Conservation (phyloP, 1,140 invertebrate genomes). For the Mylabris phalerata region DNA sequence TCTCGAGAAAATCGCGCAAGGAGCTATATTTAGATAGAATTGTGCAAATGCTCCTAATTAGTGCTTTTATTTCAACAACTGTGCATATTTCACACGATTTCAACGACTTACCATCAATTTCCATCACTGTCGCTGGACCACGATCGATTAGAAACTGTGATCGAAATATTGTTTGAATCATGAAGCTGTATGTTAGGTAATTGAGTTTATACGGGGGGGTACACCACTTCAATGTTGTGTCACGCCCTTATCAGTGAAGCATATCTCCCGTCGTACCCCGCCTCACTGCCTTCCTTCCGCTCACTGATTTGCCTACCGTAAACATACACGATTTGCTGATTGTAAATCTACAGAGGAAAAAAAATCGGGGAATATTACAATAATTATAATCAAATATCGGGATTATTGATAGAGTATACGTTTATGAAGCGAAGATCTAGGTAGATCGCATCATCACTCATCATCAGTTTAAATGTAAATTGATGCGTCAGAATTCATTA, state of each 20-base stretch:
- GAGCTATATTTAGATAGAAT: too few species aligned
- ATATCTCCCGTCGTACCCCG: conserved; percentile 15
- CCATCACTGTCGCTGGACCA: neutral
- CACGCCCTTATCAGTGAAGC: conserved; percentile 23
- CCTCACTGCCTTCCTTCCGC: conserved; percentile 25
- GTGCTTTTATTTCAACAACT: too few species aligned
- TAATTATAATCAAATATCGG: too few species aligned
- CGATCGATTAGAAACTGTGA: conserved; percentile 16
- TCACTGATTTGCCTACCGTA: conserved; percentile 25
- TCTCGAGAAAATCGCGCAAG: too few species aligned
- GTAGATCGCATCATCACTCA: neutral
- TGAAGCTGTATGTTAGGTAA: conserved; percentile 18
- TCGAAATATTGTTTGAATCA: conserved; percentile 14
- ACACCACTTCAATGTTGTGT: conserved; percentile 20
- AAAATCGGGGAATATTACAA: too few species aligned
- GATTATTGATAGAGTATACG: too few species aligned
- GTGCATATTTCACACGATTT: too few species aligned
- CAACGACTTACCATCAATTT: too few species aligned
- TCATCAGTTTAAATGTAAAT: neutral
- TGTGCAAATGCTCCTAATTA: too few species aligned
- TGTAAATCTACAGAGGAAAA: too few species aligned
- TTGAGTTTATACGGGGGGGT: conserved; percentile 16
- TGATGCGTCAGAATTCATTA: too few species aligned
- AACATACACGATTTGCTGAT: conserved; percentile 3
- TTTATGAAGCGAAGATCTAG: too few species aligned